Base-by-base conservation (phyloP, 1,140 invertebrate species). In the Bombus waltoni region DNA sequence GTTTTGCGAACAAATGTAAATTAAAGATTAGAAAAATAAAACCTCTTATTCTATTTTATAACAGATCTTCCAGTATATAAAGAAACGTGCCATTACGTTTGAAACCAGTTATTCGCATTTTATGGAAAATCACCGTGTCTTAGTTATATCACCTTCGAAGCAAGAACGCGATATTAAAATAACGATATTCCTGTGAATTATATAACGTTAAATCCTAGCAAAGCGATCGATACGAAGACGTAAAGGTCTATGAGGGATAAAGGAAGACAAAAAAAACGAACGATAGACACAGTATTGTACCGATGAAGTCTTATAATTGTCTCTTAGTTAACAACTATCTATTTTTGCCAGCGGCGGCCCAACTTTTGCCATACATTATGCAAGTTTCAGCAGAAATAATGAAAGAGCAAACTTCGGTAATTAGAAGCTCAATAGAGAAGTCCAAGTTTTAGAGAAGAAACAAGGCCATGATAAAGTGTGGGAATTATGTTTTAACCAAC, bases 341-440 rank as follows among this genome's bases (percentile, higher is more conserved):
- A 84, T 85, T 84, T 84, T 84, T 84, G 81, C 82, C 75, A 59
- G 0, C 8, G 72, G 80, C 57, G 22, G 3, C 47, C 6, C 18
- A 81, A 90, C 77, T 91, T 88, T 80, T 44, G 81, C 40, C 62
- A 59, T 82, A 87, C 82, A 88, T 93, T 90, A 90, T 74, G 78
- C 78, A 28, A 88, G 81, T 53, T 89, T 91, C 75, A 88, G 47
- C 85, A 47, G 87, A 78, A 91, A 92, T 90, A 90, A 90, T 91
- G 75, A 84, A 68, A 83, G 40, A 71, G 72, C 76, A 81, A 92
- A 92, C 83, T 93, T 92, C 72, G 74, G 73, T 91, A 92, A 92
- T 90, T 89, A 83, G 88, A 53, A 35, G 70, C 28, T 53, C 66
- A 81, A 81, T 85, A 59, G 53, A 68, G 42, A 71, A 35, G 53